Conservation (phyloP, 2,888 invertebrate species). For the Cheilosia grossa region DNA sequence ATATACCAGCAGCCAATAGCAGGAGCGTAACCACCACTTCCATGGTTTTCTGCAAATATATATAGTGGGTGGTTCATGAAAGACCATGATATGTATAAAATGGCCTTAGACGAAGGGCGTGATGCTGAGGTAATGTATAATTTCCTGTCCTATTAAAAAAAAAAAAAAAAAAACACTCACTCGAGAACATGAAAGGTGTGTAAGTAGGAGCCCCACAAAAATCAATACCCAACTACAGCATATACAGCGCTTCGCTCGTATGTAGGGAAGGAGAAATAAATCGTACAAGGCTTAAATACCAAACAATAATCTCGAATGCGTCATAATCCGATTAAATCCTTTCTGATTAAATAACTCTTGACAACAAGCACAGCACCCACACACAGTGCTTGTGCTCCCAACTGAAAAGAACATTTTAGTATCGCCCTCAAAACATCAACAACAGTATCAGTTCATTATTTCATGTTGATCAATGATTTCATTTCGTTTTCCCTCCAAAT, state of each 20-base stretch:
- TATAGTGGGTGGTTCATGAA: constrained; percentile 62
- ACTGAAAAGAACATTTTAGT: constrained; percentile 70
- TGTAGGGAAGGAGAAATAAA: constrained; percentile 45
- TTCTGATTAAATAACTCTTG: constrained; percentile 73
- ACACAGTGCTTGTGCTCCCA: constrained; percentile 68
- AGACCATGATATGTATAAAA: constrained; percentile 62
- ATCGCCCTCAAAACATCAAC: constrained; percentile 71
- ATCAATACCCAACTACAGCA: constrained; percentile 43
- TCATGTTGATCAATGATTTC: constrained; percentile 72
- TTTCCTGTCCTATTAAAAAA: constrained; percentile 16
- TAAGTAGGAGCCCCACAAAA: constrained; percentile 42
- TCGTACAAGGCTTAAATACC: constrained; percentile 72
- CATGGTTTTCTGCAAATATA: constrained; percentile 67
- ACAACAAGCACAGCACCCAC: constrained; percentile 72
- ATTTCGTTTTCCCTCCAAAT: constrained; percentile 53
- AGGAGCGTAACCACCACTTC: constrained; percentile 62
- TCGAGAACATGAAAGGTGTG: constrained; percentile 11
- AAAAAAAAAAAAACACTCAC: not conserved
- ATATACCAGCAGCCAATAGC: constrained; percentile 54
- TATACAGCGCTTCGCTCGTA: constrained; percentile 19
- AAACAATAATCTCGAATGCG: constrained; percentile 73
- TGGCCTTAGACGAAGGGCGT: constrained; percentile 69
- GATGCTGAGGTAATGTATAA: constrained; percentile 59
- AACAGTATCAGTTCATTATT: constrained; percentile 74
- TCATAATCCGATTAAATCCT: constrained; percentile 74